Evolutionary conservation across 2,797 vertebrate genomes (phyloP).

Genomic region (Cygnus olor): DNA sequence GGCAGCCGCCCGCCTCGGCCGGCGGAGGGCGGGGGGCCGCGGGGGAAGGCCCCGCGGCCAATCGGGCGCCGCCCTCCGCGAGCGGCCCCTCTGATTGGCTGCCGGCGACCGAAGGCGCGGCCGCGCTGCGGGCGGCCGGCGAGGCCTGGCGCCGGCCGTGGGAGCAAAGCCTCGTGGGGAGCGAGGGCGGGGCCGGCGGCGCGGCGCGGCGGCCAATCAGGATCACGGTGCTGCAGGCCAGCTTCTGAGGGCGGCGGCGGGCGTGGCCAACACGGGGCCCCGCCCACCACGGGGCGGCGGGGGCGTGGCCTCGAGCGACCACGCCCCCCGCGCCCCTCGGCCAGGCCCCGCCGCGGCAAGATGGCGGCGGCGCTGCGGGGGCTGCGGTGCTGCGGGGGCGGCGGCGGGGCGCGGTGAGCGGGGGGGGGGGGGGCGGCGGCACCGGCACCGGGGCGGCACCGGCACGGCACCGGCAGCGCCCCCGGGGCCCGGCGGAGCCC

Average conservation of each 20-base stretch:
- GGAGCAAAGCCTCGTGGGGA: background rate
- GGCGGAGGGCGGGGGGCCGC: background rate
- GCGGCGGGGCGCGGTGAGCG: background rate
- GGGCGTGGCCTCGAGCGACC: background rate
- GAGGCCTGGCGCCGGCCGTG: background rate
- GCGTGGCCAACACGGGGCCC: background rate
- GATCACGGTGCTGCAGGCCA: background rate
- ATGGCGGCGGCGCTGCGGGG: background rate
- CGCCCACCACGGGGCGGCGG: background rate
- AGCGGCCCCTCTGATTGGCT: background rate
- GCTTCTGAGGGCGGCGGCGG: background rate
- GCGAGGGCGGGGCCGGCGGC: background rate
- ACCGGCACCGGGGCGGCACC: background rate
- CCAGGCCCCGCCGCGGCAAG: background rate
- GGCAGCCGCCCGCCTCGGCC: background rate
- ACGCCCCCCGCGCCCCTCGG: background rate
- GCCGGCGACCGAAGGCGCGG: background rate
- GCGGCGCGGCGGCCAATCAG: background rate
- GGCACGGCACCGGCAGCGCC: background rate
- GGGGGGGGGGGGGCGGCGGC: background rate
- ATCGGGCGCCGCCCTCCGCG: background rate
- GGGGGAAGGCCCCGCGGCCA: background rate
- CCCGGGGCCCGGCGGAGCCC: background rate
- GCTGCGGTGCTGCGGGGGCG: background rate
- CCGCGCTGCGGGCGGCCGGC: background rate